phyloP scores from a whole-genome alignment of 2,113 vertebrate genomes.

The Orcinus orca region DNA sequence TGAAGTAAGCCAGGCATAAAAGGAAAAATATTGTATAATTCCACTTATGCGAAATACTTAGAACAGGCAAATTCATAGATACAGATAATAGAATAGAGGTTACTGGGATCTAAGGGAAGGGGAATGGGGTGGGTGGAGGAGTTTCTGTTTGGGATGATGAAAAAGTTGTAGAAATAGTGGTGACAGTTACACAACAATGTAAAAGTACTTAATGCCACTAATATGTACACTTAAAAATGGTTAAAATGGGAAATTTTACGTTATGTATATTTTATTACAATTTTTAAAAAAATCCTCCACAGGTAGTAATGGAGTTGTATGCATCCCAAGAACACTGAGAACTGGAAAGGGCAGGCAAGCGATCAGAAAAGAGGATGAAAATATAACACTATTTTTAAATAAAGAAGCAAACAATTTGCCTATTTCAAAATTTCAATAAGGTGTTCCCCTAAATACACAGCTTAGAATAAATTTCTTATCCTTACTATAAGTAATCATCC shows the following conservation, averaged over 20 bases:
- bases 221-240: background rate
- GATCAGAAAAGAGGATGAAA: background rate
- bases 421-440: constrained; percentile 5
- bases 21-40: background rate
- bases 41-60: background rate
- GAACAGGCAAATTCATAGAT: background rate
- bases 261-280: background rate
- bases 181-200: background rate
- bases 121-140: background rate
- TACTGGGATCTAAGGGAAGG: background rate
- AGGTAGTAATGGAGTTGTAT: background rate
- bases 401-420: background rate
- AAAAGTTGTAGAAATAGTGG: background rate
- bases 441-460: background rate
- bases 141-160: background rate
- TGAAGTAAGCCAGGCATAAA: background rate
- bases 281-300: background rate
- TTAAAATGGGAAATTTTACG: background rate
- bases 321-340: background rate
- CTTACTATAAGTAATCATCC: background rate
- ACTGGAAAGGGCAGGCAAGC: background rate
- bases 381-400: background rate
- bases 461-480: background rate
- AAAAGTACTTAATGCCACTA: background rate
- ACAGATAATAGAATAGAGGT: background rate